Evolutionary conservation across 2,888 invertebrate species (phyloP), one percentile per base, ranked within the genome.

Genomic region (Spodoptera exigua): DNA sequence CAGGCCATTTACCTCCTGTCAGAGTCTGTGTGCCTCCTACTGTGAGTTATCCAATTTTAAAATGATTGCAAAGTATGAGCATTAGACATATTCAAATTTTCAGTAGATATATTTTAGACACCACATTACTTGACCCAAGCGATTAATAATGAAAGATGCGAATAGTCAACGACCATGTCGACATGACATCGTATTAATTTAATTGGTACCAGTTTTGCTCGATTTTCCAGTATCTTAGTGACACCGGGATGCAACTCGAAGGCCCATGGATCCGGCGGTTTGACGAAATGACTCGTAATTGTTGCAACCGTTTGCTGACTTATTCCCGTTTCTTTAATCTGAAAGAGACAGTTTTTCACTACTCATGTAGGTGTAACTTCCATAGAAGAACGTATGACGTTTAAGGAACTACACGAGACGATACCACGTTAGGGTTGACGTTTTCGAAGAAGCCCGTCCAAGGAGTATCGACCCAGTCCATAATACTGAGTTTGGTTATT

Each of bases 391-490:
- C n/a, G n/a, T n/a, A n/a, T 27, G 49, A 49, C 35, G 9, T n/a
- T 12, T 34, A 12, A 27, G 54, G 14, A 7, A 18, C 13, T 11
- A 2, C 0, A 43, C 0, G 10, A 45, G 21, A 39, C 7, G 7
- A n/a, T 47, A 90, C 93, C 89, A 96, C 96, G 80, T 97, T 95
- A 0, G 98, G 97, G 84, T 98, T 98, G 78, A 95, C 96, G 14
- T 97, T 95, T 83, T 97, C 97, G 76, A 97, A 97, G 91, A 97
- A 97, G 35, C 97, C 97, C 32, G 97, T 97, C 99, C 99, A 99
- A 0, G 99, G 99, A 4, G 98, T 98, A 88, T 99, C 99, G 49
- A 99, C 95, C 99, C 99, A 99, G 83, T 99, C 98, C 92, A 97
- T 97, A 90, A 98, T 98, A 71, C 90, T 91, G 16, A 93, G 88